Base-by-base conservation (phyloP, 37 sponge, comb jelly and placozoan genomes). In the Beroe ovata region DNA sequence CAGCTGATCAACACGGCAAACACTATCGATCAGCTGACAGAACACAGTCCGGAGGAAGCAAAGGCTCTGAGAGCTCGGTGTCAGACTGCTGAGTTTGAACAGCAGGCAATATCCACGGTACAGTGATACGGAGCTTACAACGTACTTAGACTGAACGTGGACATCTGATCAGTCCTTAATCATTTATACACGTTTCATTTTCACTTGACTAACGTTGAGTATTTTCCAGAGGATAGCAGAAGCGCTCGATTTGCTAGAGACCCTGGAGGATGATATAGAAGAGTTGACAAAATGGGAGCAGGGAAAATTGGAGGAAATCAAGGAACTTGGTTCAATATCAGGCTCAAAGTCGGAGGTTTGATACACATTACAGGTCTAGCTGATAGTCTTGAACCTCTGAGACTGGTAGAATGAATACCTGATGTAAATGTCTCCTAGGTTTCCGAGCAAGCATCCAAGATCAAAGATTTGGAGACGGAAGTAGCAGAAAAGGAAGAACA, bases 241-340 rank as follows among this genome's bases (percentile, higher is more conserved):
- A 23, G 84, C 84, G 19, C 47, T 77, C 11, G 84, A 35, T 1
- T 77, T 35, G 36, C 23, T 77, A 2, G 33, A 42, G 14, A 32
- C 84, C 28, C 84, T 77, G 16, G 36, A 77, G 16, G 22, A 39
- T 4, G 36, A 38, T 23, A 23, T 77, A 21, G 47, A 77, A 0
- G 84, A 77, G 84, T 8, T 77, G 41, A 39, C 41, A 4, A 21
- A 41, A 19, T 77, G 84, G 84, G 84, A 77, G 47, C 8, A 42
- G 8, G 36, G 33, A 42, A 77, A n/a, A 21, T 1, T 77, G 25
- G 6, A 77, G 22, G 14, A 16, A 23, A 42, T 77, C n/a, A 35
- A 8, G 21, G 47, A 77, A 25, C 54, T 77, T 8, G 8, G 16
- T 33, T 11, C 30, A 29, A 34, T 37, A 34, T 14, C 69, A 33